Percentiles rank a stretch among this genome's conserved stretches.
Evolutionary conservation across 1,140 invertebrate genomes (phyloP).

Genomic region (Parasteatoda tepidariorum): DNA sequence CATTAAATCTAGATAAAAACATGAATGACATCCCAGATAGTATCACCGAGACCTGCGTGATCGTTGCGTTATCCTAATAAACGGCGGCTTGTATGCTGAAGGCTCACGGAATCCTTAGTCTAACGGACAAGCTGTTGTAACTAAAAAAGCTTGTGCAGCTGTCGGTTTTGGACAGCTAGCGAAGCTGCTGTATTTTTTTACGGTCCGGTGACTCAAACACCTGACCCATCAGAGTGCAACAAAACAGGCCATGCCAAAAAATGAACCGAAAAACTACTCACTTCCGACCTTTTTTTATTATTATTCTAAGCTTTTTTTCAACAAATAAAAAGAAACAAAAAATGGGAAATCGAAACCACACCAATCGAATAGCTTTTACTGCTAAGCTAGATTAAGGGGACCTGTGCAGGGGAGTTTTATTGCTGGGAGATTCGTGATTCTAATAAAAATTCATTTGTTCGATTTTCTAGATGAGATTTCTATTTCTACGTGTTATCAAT

Average conservation of each 20-base stretch:
- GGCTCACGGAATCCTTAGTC: neutral
- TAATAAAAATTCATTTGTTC: too few relatives aligned
- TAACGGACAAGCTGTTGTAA: conserved; percentile 5
- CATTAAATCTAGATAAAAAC: too few relatives aligned
- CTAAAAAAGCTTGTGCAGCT: conserved; percentile 6
- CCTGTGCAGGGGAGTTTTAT: too few relatives aligned
- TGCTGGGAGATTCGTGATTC: too few relatives aligned
- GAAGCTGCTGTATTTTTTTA: conserved; percentile 5
- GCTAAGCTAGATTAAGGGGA: too few relatives aligned
- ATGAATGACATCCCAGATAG: too few relatives aligned
- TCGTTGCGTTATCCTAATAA: neutral
- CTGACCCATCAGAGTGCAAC: conserved; percentile 23
- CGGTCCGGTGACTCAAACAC: conserved; percentile 13
- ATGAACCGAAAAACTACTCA: conserved; percentile 8
- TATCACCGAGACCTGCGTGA: conserved; percentile 28
- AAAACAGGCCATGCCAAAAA: conserved; percentile 7
- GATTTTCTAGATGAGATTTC: too few relatives aligned
- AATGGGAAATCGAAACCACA: too few relatives aligned
- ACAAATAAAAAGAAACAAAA: too few relatives aligned
- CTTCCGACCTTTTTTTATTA: conserved; percentile 37
- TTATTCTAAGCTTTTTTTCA: neutral
- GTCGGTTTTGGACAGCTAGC: neutral
- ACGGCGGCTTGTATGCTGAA: conserved; percentile 1
- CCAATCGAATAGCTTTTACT: too few relatives aligned
- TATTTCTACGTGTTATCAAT: too few relatives aligned